These are phyloP conservation scores for Oryzias woworae DNA, from an alignment of 2,113 vertebrate genomes.

Conservation along the genomic window DNA sequence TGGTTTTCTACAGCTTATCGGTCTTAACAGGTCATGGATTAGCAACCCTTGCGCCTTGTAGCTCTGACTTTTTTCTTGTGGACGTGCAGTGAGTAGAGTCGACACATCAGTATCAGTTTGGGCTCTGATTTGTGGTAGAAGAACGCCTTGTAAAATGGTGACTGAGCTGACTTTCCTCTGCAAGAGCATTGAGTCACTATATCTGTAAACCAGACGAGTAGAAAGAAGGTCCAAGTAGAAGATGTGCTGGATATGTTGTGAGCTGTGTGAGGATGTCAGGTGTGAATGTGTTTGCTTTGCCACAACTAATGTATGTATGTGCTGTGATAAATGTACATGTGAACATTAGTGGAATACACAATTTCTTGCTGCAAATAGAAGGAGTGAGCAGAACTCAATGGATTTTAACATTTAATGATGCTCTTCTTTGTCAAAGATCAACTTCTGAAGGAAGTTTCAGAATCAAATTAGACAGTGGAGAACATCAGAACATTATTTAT, in stretches of 20 bases:
- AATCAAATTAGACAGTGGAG: no score
- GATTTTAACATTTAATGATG: conserved; percentile 4
- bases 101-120: conserved; percentile 16
- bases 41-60: conserved; percentile 54
- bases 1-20: conserved; percentile 57
- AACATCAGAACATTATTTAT: no score
- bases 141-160: conserved; percentile 60
- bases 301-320: not conserved
- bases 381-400: conserved; percentile 3
- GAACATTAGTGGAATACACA: conserved; percentile 24
- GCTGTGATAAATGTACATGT: not conserved
- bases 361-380: conserved; percentile 2
- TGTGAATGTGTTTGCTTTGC: conserved; percentile 2
- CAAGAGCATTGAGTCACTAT: conserved; percentile 23
- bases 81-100: conserved; percentile 23
- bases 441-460: no score
- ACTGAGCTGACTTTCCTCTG: conserved; percentile 35
- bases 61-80: conserved; percentile 44
- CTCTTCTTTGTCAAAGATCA: no score
- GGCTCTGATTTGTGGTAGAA: conserved; percentile 41
- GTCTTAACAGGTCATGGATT: conserved; percentile 66
- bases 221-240: not conserved
- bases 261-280: conserved; percentile 6
- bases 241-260: not conserved
- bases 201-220: conserved; percentile 7